Conservation (phyloP, 2,888 invertebrate species). For the Drosophila niveifrons region DNA sequence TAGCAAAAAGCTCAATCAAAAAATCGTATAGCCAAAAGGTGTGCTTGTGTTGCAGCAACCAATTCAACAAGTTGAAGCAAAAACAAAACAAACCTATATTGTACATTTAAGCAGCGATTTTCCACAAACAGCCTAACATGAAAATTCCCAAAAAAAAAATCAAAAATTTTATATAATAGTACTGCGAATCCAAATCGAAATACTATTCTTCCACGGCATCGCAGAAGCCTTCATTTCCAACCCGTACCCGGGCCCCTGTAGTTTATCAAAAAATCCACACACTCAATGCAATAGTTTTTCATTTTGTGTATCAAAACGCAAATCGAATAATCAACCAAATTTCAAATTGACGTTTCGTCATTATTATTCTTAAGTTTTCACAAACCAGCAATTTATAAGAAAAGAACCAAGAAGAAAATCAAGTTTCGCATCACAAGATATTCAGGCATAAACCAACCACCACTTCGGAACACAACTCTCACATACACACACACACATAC, state of each 20-base stretch:
- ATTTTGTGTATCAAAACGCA: slow-evolving; percentile 76
- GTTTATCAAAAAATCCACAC: slow-evolving; percentile 64
- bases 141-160: slow-evolving; percentile 31
- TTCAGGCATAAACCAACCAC: slow-evolving; percentile 73
- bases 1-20: slow-evolving; percentile 14
- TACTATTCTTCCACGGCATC: slow-evolving; percentile 83
- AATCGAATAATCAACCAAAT: slow-evolving; percentile 63
- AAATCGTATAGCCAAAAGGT: slow-evolving; percentile 39
- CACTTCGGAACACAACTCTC: slow-evolving; percentile 58
- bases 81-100: slow-evolving; percentile 14
- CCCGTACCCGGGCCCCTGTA: slow-evolving; percentile 58
- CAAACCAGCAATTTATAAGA: slow-evolving; percentile 45
- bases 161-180: slow-evolving; percentile 36
- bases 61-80: slow-evolving; percentile 18
- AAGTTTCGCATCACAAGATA: slow-evolving; percentile 64
- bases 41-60: slow-evolving; percentile 47
- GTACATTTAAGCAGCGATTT: slow-evolving; percentile 53
- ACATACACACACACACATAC: slow-evolving; percentile 47
- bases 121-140: slow-evolving; percentile 43
- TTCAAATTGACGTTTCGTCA: slow-evolving; percentile 69
- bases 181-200: slow-evolving; percentile 46
- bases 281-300: slow-evolving; percentile 83
- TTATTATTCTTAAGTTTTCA: slow-evolving; percentile 67
- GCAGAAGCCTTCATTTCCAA: slow-evolving; percentile 78
- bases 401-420: slow-evolving; percentile 50